phyloP scores from a whole-genome alignment of 2,888 invertebrate genomes.

The Apoda limacodes region DNA sequence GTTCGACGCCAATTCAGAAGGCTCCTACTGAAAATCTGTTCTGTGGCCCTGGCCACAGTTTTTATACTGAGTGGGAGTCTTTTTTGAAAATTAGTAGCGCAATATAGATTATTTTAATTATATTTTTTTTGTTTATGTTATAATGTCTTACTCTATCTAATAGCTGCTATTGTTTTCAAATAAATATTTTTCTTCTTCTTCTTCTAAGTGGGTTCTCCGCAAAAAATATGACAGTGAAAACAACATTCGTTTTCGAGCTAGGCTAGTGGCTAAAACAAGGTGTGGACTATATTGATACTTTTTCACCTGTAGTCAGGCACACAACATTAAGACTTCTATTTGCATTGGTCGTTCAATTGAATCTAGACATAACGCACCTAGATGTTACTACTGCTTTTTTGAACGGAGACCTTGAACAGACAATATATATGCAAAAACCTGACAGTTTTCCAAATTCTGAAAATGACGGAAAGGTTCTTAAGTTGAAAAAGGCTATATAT shows the following conservation, averaged over 20 bases:
- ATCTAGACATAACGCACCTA: slow-evolving; percentile 4
- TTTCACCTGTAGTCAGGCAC: slow-evolving; percentile 13
- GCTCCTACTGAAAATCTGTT: too few relatives aligned
- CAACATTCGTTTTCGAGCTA: slow-evolving; percentile 10
- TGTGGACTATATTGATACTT: slow-evolving; percentile 12
- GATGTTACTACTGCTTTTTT: slow-evolving; percentile 2
- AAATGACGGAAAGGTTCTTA: slow-evolving; percentile 10
- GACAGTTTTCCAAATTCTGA: slow-evolving; percentile 7
- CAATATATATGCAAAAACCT: slow-evolving; percentile 12
- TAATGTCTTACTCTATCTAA: too few relatives aligned
- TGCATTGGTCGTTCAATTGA: slow-evolving; percentile 8
- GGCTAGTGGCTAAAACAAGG: slow-evolving; percentile 11
- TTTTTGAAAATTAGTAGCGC: too few relatives aligned
- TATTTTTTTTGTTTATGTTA: too few relatives aligned
- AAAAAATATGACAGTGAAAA: slow-evolving; percentile 12
- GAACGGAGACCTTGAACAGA: slow-evolving; percentile 8
- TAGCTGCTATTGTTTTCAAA: too few relatives aligned
- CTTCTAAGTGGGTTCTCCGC: slow-evolving; percentile 15
- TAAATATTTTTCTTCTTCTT: too few relatives aligned
- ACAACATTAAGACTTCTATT: slow-evolving; percentile 11
- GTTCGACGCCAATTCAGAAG: too few relatives aligned
- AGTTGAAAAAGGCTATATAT: slow-evolving; percentile 13
- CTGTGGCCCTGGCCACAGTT: too few relatives aligned
- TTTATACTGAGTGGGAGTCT: too few relatives aligned
- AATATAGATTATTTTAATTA: too few relatives aligned